Base-by-base conservation (phyloP, 2,888 invertebrate genomes). In the Balanococcus diminutus region DNA sequence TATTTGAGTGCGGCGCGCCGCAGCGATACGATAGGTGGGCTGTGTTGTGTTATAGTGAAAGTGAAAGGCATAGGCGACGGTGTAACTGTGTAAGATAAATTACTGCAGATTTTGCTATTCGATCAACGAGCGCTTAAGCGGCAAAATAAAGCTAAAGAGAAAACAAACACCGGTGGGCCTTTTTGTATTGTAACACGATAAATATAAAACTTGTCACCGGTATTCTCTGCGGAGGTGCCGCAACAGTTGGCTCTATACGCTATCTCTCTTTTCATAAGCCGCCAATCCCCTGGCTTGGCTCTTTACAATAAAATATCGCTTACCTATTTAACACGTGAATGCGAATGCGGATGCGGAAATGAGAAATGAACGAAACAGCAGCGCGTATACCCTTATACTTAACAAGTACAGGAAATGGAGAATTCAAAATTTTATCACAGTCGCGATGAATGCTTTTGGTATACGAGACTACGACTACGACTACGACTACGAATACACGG, bases 151-250 rank as follows among this genome's bases (percentile, higher is more conserved):
- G 56, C 56, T 56, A 19, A 19, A 56, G 56, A 56, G 56, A 56
- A 56, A 56, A 56, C 56, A 56, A 56, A 56, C 56, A 22, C 56
- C 22, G 56, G 56, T 56, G 19, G 56, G 56, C 22, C 19, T 56
- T 22, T 56, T 56, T 56, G 56, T 9, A 22, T 19, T 56, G 56
- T 56, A 22, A 22, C 56, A 22, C 56, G 56, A 56, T 56, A 56
- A 56, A 56, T 56, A 56, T 56, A 56, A 56, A 56, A 56, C 19
- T 22, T 56, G 56, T 56, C 56, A 56, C 56, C 19, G 56, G 19
- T 56, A 56, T 56, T 56, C 56, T 56, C 56, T 56, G 56, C 56
- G 56, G 56, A 56, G 56, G 56, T 56, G 56, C n/a, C n/a, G n/a
- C 56, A 56, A 56, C 56, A 56, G 56, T 56, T 56, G 56, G 19